Base-by-base conservation (phyloP, 2,888 invertebrate genomes). In the Apotomis turbidana region DNA sequence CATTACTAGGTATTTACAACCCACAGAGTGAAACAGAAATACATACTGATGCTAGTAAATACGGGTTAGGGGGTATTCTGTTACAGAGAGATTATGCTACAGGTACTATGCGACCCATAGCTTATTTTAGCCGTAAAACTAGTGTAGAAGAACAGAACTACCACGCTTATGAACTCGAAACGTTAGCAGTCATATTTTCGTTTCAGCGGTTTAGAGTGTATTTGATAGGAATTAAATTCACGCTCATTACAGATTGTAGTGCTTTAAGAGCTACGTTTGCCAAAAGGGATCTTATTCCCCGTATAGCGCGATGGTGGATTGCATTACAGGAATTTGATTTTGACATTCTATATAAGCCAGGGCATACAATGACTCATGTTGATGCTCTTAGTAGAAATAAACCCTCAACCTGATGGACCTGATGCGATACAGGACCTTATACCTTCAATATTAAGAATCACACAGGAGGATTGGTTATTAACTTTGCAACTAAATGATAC, bases 111-210 rank as follows among this genome's bases (percentile, higher is more conserved):
- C 49, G 38, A 52, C 74, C 76, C 3, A 68, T 76, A 4, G 71
- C 76, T 0, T 76, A 63, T n/a, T 75, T 62, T 27, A 77, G 73
- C 57, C 62, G 74, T 1, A 58, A 73, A 38, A 76, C 75, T 59
- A 68, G 77, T 1, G 66, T 71, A 0, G 77, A 78, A 5, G 78
- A 79, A 60, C 69, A 73, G 58, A 66, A 76, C 8, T 75, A 75
- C 3, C 75, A 74, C 13, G 71, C 76, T 0, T 78, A 74, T 66
- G 78, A 80, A 41, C 58, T 80, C 3, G 78, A 80, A 57, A 76
- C 78, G 0, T 57, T 77, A n/a, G 76, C 76, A 0, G 63, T 76
- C 0, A 51, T 78, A 15, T 27, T 64, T 3, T 75, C 76, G 8
- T 59, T 79, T 10, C 55, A 70, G 12, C 73, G 70, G 55, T 79